Conservation (phyloP, 2,113 vertebrate genomes). For the Lepisosteus oculatus region DNA sequence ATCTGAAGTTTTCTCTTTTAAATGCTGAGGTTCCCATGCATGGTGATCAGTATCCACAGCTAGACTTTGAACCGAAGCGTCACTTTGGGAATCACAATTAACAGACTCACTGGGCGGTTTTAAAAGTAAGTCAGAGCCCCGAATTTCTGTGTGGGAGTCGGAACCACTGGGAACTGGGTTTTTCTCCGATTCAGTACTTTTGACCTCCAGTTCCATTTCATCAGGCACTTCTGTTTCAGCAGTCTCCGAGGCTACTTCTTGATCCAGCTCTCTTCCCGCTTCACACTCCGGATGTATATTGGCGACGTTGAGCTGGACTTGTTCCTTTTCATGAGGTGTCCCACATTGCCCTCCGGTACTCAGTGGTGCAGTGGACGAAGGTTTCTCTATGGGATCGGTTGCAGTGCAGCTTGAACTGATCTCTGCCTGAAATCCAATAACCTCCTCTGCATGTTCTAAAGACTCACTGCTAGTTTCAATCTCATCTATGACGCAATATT, state of each 20-base stretch:
- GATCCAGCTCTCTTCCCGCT: background rate
- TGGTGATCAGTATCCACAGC: background rate
- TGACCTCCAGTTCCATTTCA: background rate
- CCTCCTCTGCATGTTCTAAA: conserved; percentile 17
- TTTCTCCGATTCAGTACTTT: background rate
- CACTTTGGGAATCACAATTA: background rate
- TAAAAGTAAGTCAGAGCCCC: background rate
- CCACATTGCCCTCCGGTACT: background rate
- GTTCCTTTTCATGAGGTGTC: background rate
- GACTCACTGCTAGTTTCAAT: conserved; percentile 34
- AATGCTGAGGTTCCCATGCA: conserved; percentile 4
- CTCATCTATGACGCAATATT: conserved; percentile 59
- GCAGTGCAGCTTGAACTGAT: background rate
- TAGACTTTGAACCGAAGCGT: background rate
- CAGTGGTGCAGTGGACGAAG: background rate
- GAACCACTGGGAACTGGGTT: background rate
- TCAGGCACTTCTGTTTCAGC: background rate
- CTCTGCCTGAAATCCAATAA: background rate
- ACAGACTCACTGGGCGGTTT: background rate
- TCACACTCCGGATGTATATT: no score
- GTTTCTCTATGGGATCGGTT: background rate
- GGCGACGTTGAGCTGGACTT: background rate
- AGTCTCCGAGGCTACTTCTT: background rate
- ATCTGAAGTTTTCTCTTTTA: background rate
- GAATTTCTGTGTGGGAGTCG: background rate